These are phyloP conservation scores for Microdon myrmicae DNA, from an alignment of 2,888 invertebrate species.

Conservation along the genomic window DNA sequence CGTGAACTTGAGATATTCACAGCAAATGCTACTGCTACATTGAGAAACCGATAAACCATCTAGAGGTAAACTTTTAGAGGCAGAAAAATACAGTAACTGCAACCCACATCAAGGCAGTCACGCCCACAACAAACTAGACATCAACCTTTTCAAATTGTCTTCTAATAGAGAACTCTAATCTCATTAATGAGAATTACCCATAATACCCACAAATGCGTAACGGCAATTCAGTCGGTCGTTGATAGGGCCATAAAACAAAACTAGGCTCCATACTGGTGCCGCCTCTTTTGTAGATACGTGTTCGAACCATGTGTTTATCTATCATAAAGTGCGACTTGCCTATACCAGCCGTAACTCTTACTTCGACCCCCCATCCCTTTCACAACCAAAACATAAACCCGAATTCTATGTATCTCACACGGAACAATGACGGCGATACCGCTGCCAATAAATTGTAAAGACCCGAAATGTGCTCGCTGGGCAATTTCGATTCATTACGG, in stretches of 20 bases:
- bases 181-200: slow-evolving; percentile 26
- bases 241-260: slow-evolving; percentile 37
- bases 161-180: slow-evolving; percentile 14
- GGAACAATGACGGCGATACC: too few relatives aligned
- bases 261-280: too few relatives aligned
- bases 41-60: too few relatives aligned
- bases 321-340: slow-evolving; percentile 29
- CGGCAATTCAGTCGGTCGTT: slow-evolving; percentile 14
- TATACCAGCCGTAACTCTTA: too few relatives aligned
- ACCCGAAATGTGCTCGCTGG: slow-evolving; percentile 39
- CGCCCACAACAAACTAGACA: slow-evolving; percentile 1
- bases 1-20: too few relatives aligned
- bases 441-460: slow-evolving; percentile 31
- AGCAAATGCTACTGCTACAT: too few relatives aligned
- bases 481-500: slow-evolving; percentile 48
- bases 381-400: slow-evolving; percentile 15
- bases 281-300: too few relatives aligned
- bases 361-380: slow-evolving; percentile 4
- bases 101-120: too few relatives aligned
- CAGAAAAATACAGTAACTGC: too few relatives aligned
- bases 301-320: slow-evolving; percentile 43
- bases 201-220: slow-evolving; percentile 26
- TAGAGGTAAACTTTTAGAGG: too few relatives aligned
- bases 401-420: too few relatives aligned
- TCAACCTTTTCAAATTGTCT: slow-evolving; percentile 10